Percentiles rank a stretch among this genome's conserved stretches.
These are phyloP conservation scores for Drosophila orena DNA, from an alignment of 1,140 invertebrate species.

Conservation along the genomic window DNA sequence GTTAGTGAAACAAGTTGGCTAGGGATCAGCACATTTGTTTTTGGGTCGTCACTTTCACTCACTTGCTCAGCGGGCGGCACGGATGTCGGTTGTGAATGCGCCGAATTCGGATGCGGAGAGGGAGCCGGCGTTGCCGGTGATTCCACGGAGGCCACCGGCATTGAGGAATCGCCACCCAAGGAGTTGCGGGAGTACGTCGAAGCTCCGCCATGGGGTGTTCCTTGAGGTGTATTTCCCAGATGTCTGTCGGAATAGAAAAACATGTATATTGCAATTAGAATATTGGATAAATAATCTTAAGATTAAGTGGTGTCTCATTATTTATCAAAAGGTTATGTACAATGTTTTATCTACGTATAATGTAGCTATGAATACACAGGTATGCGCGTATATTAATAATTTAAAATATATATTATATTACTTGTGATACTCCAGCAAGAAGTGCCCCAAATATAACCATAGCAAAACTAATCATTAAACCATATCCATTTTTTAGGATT, in stretches of 20 bases:
- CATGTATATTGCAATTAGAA: slow-evolving; percentile 3
- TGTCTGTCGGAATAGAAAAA: slow-evolving; percentile 46
- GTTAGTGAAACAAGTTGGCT: slow-evolving; percentile 12
- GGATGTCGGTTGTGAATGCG: slow-evolving; percentile 90
- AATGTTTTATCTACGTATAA: slow-evolving; percentile 55
- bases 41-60: slow-evolving; percentile 86
- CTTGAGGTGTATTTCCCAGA: slow-evolving; percentile 56
- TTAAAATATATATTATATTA: slow-evolving; percentile 19
- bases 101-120: slow-evolving; percentile 90
- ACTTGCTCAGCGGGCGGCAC: slow-evolving; percentile 89
- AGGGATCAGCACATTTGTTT: neutral
- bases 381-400: slow-evolving; percentile 31
- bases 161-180: slow-evolving; percentile 82
- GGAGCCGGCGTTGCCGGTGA: slow-evolving; percentile 90
- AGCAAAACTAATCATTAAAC: slow-evolving; percentile 41
- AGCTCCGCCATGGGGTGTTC: slow-evolving; percentile 85
- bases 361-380: slow-evolving; percentile 31
- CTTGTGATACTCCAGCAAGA: neutral
- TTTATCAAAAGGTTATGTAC: slow-evolving; percentile 37
- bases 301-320: neutral
- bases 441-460: slow-evolving; percentile 16
- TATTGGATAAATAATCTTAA: neutral
- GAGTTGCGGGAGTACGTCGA: slow-evolving; percentile 89
- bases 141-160: slow-evolving; percentile 88
- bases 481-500: slow-evolving; percentile 42